Evolutionary conservation across 2,113 vertebrate species (phyloP).

Genomic region (Engystomops pustulosus): DNA sequence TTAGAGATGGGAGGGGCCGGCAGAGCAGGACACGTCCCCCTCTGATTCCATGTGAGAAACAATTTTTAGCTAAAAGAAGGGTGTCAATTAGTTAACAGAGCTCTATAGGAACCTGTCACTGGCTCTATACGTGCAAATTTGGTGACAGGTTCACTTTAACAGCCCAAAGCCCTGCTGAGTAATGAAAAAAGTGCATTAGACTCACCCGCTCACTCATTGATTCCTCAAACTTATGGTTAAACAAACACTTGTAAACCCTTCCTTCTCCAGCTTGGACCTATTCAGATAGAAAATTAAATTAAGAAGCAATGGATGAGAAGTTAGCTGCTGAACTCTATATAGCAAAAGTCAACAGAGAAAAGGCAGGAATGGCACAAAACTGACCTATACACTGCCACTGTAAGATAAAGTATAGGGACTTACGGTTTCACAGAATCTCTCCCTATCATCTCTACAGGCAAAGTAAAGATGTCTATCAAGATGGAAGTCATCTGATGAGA

Average conservation of each 20-base stretch:
- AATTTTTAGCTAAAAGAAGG: no score
- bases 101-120: no score
- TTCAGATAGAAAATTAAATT: no score
- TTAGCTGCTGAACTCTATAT: no score
- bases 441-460: conserved; percentile 90
- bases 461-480: conserved; percentile 95
- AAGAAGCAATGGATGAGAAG: neutral
- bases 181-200: conserved; percentile 20
- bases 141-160: no score
- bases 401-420: conserved; percentile 63
- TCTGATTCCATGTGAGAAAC: no score
- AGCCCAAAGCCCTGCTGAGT: no score
- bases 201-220: conserved; percentile 92
- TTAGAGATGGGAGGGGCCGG: no score
- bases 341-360: neutral
- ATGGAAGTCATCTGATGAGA: conserved; percentile 95
- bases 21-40: no score
- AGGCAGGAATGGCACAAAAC: neutral
- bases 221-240: conserved; percentile 99
- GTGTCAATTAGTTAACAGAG: no score
- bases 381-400: neutral
- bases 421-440: conserved; percentile 94
- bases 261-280: conserved; percentile 94
- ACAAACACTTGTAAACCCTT: conserved; percentile 96
- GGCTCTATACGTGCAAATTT: no score